phyloP scores from a whole-genome alignment of 2,113 vertebrate genomes.

The Craseonycteris thonglongyai region DNA sequence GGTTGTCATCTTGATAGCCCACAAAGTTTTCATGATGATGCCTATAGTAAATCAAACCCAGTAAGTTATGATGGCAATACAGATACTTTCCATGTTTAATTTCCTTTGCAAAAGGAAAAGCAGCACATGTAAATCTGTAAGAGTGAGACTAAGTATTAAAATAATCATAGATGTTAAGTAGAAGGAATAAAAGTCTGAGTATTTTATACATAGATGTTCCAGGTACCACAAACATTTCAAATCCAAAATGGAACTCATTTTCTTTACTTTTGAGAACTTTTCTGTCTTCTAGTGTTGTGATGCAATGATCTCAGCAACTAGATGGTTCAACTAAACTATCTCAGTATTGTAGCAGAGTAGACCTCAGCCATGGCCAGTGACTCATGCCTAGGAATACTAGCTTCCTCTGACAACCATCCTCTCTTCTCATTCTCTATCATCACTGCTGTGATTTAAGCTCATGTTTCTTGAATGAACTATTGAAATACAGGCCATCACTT shows the following conservation, averaged over 20 bases:
- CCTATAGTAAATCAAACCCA: slow-evolving; percentile 77
- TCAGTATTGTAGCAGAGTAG: not conserved
- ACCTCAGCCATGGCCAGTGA: not conserved
- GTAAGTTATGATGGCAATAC: not conserved
- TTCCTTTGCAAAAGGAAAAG: slow-evolving; percentile 3
- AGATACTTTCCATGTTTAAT: not conserved
- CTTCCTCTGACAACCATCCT: not conserved
- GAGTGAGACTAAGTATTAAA: slow-evolving; percentile 1
- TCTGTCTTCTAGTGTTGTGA: not conserved
- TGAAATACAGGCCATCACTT: not conserved
- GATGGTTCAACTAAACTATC: not conserved
- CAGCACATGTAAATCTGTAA: not conserved
- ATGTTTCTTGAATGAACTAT: not conserved
- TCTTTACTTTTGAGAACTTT: not conserved
- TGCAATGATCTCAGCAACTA: not conserved
- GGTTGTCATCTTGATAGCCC: slow-evolving; percentile 95
- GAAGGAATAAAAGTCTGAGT: not conserved
- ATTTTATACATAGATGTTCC: not conserved
- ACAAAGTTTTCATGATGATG: slow-evolving; percentile 98
- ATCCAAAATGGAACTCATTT: not conserved
- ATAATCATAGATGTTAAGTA: not conserved
- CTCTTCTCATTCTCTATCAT: not conserved
- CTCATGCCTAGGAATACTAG: not conserved
- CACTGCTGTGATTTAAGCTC: not conserved
- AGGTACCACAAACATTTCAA: slow-evolving; percentile 6